phyloP scores from a whole-genome alignment of 2,888 invertebrate genomes.

The Drosophila kambysellisi region DNA sequence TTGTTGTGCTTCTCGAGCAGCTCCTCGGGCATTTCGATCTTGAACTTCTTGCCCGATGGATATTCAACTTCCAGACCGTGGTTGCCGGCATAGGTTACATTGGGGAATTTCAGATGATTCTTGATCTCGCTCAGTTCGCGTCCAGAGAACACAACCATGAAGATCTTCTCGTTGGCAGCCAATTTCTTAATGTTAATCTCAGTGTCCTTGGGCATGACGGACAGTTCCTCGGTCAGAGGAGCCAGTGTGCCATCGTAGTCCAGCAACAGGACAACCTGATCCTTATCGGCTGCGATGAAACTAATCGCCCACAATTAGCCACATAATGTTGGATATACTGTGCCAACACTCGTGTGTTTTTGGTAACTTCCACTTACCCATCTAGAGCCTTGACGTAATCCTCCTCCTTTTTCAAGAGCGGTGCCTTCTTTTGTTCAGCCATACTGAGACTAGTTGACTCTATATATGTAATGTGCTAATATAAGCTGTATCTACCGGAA shows the following conservation, averaged over 20 bases:
- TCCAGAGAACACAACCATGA: constrained; percentile 90
- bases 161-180: constrained; percentile 90
- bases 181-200: constrained; percentile 89
- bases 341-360: background rate
- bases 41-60: constrained; percentile 91
- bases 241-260: constrained; percentile 92
- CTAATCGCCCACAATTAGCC: constrained; percentile 48
- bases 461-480: constrained; percentile 20
- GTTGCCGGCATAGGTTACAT: constrained; percentile 91
- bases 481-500: constrained; percentile 66
- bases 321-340: background rate
- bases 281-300: constrained; percentile 87
- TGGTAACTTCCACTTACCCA: constrained; percentile 71
- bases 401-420: constrained; percentile 84
- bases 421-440: constrained; percentile 85
- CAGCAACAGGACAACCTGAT: constrained; percentile 89
- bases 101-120: constrained; percentile 87
- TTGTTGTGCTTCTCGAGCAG: constrained; percentile 89
- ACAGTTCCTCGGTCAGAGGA: constrained; percentile 89
- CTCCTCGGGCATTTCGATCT: constrained; percentile 91
- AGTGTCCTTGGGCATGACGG: constrained; percentile 89
- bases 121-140: constrained; percentile 91
- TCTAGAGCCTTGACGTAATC: constrained; percentile 84
- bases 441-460: constrained; percentile 55
- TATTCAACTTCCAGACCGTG: constrained; percentile 91